Evolutionary conservation across 2,888 invertebrate species (phyloP).

Genomic region (Rotaria macrura): DNA sequence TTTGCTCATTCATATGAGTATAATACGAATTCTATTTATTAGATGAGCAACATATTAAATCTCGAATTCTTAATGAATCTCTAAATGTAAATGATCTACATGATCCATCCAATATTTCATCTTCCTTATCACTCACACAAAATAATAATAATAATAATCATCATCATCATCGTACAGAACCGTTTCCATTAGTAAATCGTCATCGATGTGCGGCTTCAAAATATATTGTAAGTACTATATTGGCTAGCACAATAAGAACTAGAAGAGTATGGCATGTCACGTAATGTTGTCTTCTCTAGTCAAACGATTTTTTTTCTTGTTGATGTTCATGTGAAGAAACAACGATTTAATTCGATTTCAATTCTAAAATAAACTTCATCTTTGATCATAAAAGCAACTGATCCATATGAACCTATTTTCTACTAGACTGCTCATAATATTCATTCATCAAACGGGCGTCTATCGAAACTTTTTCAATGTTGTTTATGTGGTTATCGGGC

Average conservation of each 20-base stretch:
- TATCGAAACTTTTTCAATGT: background rate
- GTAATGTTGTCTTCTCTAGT: too few relatives aligned
- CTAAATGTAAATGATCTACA: background rate
- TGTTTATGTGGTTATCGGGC: background rate
- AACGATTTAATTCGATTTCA: too few relatives aligned
- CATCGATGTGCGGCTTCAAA: background rate
- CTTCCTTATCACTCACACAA: background rate
- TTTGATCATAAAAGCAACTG: too few relatives aligned
- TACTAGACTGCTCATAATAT: background rate
- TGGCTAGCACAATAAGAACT: too few relatives aligned
- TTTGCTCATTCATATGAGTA: too few relatives aligned
- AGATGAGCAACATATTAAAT: background rate
- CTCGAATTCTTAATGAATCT: background rate
- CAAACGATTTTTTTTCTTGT: too few relatives aligned
- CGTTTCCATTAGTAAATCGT: background rate
- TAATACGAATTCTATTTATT: background rate
- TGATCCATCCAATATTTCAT: background rate
- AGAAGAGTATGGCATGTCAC: too few relatives aligned
- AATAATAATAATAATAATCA: too few relatives aligned
- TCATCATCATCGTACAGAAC: background rate
- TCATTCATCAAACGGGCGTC: background rate
- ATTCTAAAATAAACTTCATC: too few relatives aligned
- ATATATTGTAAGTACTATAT: background rate
- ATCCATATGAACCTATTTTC: background rate
- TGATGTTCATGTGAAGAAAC: too few relatives aligned